Evolutionary conservation across 2,113 vertebrate species (phyloP), one percentile per base, ranked within the genome.

Genomic region (Cryptoleucopteryx plumbea): DNA sequence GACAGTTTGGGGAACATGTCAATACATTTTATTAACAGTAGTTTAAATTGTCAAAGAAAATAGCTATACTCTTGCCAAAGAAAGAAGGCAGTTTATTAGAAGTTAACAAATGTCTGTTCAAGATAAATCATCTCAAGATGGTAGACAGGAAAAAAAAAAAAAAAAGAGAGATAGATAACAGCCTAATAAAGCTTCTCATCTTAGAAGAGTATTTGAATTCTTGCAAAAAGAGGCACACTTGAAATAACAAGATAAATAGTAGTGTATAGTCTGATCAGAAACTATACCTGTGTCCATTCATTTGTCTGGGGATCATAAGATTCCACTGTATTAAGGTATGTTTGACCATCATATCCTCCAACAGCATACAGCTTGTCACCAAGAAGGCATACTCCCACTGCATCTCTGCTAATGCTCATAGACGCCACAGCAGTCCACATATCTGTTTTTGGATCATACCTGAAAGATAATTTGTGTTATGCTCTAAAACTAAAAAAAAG

Each of bases 361-460:
- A 99, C 99, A 22, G 99, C 99, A 26, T 99, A 99, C 53, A 99
- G 90, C 53, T 98, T 98, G 97, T 99, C 99, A 13, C 99, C 99
- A n/a, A 99, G 98, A 84, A 99, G 98, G 97, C 99, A 99, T 53
- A 99, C 99, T 21, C 99, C 99, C 66, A 99, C 99, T 1, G 99
- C 99, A 70, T 99, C 99, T 96, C 99, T 98, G 98, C 99, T 99
- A 91, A 99, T 98, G 96, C 99, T 99, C 99, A 99, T 99, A 21
- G 99, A 99, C 31, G 99, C 99, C 45, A 99, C 99, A n/a, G 99
- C 98, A 20, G 99, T 99, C 99, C 99, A 99, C 92, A 98, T 96
- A 59, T 99, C 99, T 65, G 99, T 99, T 98, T 99, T 99, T 48
- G 99, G 99, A 97, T 99, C 99, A 86, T 99, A 99, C 96, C 99